Evolutionary conservation across 1,140 invertebrate genomes (phyloP), one percentile per base, ranked within the genome.

Genomic region (Drosophila willistoni): DNA sequence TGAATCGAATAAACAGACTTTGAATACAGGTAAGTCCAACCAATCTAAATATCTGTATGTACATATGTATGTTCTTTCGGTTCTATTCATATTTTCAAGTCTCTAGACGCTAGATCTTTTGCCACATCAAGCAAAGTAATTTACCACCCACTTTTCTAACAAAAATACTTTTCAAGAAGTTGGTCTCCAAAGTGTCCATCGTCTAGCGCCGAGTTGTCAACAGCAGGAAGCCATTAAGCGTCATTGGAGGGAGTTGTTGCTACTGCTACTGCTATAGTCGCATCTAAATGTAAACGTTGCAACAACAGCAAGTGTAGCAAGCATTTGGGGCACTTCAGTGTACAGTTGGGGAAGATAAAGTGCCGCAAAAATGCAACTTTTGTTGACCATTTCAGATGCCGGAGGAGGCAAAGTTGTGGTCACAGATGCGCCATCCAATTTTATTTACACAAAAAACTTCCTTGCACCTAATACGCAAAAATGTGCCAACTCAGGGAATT

Each of bases 211-310:
- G 14, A 25, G 17, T 51, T 51, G 33, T 34, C 56, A 33, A 47
- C 42, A 47, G 44, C 42, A 64, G 62, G 62, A 64, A 64, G 44
- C 62, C 62, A 64, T 64, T 64, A 64, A 64, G 42, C 42, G 62
- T 47, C 39, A 33, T 44, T 47, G 42, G 17, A 41, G 41, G 34
- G 34, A 36, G 34, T 36, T 36, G 7, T 36, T 36, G 7, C 34
- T 36, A 10, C 6, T 36, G 7, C 34, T 36, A 2, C 6, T 36
- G 5, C 34, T 36, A 3, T 41, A 29, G 39, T 51, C n/a, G 36
- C 34, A 10, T 17, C 44, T 47, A 34, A 34, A 33, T 51, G 62
- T 64, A 44, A 62, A 41, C 39, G 42, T 41, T 39, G 41, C 14
- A 62, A 62, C 33, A 19, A 62, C 36, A 39, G 12, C 36, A 39